Percentiles rank a stretch among this genome's conserved stretches.
These are phyloP conservation scores for Sphecodes monilicornis DNA, from an alignment of 2,888 invertebrate genomes.

Conservation along the genomic window DNA sequence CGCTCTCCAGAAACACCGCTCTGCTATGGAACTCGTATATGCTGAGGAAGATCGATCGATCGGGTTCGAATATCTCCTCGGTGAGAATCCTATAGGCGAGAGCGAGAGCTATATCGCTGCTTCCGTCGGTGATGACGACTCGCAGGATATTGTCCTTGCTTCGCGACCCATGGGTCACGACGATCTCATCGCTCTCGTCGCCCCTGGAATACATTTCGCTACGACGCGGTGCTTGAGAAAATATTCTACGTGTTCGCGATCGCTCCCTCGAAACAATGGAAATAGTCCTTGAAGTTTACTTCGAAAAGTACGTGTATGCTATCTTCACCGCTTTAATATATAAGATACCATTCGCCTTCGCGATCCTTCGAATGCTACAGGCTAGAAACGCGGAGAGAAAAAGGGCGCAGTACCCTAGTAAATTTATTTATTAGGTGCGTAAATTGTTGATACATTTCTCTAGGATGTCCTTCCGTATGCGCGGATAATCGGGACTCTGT, in stretches of 20 bases:
- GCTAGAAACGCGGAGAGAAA: not conserved
- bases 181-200: not conserved
- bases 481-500: conserved; percentile 94
- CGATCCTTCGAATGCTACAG: not conserved
- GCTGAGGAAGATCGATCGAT: conserved; percentile 54
- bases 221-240: not conserved
- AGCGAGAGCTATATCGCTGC: conserved; percentile 54
- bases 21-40: conserved; percentile 51
- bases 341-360: no score
- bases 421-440: conserved; percentile 86
- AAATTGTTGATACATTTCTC: conserved; percentile 94
- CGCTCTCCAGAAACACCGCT: conserved; percentile 59
- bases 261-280: not conserved
- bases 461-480: conserved; percentile 96
- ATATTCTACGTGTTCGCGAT: not conserved
- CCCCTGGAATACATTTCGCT: conserved; percentile 12
- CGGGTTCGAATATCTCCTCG: conserved; percentile 60
- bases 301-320: not conserved
- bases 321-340: not conserved
- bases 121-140: conserved; percentile 65
- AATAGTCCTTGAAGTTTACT: not conserved
- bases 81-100: conserved; percentile 57
- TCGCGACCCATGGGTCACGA: conserved; percentile 7
- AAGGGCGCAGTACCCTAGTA: not conserved
- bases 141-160: conserved; percentile 25